phyloP scores from a whole-genome alignment of 2,888 invertebrate species.

The Mythimna loreyi region DNA sequence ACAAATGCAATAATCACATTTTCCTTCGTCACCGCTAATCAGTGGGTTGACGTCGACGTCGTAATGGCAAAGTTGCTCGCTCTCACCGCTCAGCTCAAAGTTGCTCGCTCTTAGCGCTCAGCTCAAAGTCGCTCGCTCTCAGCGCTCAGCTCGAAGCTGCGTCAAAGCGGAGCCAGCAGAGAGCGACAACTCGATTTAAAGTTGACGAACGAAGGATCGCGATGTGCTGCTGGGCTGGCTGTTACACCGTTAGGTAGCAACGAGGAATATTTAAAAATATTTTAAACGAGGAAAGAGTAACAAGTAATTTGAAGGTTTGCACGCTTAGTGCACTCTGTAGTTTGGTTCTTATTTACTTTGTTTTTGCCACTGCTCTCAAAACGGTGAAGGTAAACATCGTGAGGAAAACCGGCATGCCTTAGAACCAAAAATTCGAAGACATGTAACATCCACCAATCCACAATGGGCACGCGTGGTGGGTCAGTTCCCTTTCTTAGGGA shows the following conservation, averaged over 20 bases:
- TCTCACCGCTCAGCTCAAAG: slow-evolving; percentile 21
- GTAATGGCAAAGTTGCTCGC: slow-evolving; percentile 44
- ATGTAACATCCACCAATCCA: no score
- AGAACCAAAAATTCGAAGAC: no score
- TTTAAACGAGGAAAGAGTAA: no score
- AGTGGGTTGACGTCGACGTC: slow-evolving; percentile 19
- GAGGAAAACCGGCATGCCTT: no score
- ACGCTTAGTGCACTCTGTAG: no score
- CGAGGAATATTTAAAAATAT: neutral
- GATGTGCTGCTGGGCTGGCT: neutral
- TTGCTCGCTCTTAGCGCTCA: slow-evolving; percentile 23
- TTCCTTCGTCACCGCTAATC: slow-evolving; percentile 51
- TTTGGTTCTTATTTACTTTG: no score
- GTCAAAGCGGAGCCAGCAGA: slow-evolving; percentile 52
- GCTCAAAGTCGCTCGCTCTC: slow-evolving; percentile 32
- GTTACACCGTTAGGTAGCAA: slow-evolving; percentile 27
- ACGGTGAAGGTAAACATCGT: no score
- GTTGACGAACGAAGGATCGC: slow-evolving; percentile 50
- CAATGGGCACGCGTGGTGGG: no score
- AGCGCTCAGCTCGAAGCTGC: slow-evolving; percentile 35
- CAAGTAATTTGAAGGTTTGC: no score
- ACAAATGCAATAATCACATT: slow-evolving; percentile 44
- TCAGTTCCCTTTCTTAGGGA: no score
- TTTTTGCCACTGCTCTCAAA: no score
- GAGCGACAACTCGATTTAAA: slow-evolving; percentile 63